Conservation (phyloP, 2,797 vertebrate species). For the Aphelocoma californica region DNA sequence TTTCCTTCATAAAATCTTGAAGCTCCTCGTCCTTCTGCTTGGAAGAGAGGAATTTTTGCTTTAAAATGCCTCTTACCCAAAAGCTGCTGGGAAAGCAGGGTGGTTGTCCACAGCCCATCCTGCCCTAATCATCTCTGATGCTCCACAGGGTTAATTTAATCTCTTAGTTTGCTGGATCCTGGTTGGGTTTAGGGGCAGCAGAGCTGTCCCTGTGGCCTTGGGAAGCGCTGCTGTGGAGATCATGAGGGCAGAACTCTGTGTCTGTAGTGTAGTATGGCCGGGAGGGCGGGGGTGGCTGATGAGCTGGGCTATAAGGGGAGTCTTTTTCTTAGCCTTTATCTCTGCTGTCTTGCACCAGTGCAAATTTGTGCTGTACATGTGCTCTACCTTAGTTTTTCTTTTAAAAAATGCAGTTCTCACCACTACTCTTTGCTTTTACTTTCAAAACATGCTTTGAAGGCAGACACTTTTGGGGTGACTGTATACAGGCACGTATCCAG, state of each 20-base stretch:
- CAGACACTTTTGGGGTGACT: not conserved
- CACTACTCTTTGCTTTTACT: not conserved
- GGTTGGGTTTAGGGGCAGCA: not conserved
- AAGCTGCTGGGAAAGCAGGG: not conserved
- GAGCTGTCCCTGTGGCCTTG: not conserved
- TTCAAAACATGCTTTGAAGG: not conserved
- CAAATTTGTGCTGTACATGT: not conserved
- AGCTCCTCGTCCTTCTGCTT: not conserved
- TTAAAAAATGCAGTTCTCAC: not conserved
- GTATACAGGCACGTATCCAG: fast-evolving
- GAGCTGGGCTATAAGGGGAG: slow-evolving; percentile 17
- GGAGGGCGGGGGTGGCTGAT: slow-evolving; percentile 1
- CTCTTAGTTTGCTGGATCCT: not conserved
- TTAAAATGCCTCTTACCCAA: not conserved
- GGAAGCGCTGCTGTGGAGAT: not conserved
- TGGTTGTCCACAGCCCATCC: not conserved
- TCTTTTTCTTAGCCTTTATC: slow-evolving; percentile 10
- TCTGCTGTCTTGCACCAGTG: not conserved
- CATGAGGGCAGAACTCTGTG: not conserved
- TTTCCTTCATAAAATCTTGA: not conserved
- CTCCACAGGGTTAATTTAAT: not conserved
- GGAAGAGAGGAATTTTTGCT: not conserved
- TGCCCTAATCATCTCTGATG: fast-evolving
- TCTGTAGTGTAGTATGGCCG: slow-evolving; percentile 21
- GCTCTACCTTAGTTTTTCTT: not conserved